These are phyloP conservation scores for Synanthedon andrenaeformis DNA, from an alignment of 2,888 invertebrate species.

Conservation along the genomic window DNA sequence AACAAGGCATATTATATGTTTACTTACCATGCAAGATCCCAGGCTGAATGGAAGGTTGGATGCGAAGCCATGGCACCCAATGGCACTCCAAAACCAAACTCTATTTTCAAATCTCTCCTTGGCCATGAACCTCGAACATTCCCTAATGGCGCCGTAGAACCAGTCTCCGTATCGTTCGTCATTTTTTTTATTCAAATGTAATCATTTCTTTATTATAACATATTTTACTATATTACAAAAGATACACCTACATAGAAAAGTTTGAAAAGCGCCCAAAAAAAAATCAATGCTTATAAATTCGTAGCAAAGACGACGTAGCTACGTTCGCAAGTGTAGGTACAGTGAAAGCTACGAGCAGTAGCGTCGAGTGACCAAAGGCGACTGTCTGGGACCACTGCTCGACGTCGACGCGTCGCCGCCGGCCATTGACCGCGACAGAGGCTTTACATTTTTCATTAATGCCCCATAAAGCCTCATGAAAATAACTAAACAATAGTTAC, in stretches of 20 bases:
- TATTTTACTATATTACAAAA: not conserved
- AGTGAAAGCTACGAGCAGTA: not conserved
- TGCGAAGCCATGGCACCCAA: constrained; percentile 64
- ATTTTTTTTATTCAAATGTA: constrained; percentile 16
- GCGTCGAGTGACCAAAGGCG: not conserved
- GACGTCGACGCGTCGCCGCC: not conserved
- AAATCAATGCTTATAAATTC: not conserved
- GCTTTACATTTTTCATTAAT: constrained; percentile 6
- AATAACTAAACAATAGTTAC: constrained; percentile 1
- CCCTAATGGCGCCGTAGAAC: constrained; percentile 14
- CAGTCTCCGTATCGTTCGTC: constrained; percentile 41
- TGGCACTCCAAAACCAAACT: constrained; percentile 63
- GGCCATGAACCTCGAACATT: constrained; percentile 33
- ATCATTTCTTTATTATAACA: not conserved
- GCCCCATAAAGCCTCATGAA: constrained; percentile 4
- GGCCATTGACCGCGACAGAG: constrained; percentile 1
- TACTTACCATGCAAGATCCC: constrained; percentile 66
- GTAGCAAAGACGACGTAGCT: not conserved
- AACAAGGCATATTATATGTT: not conserved
- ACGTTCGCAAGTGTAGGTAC: not conserved
- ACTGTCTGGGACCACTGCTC: not conserved
- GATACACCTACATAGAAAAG: not conserved
- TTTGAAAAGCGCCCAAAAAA: not conserved
- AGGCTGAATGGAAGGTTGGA: constrained; percentile 66
- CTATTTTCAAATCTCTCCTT: constrained; percentile 64